Percentiles rank a stretch among this genome's conserved stretches.
Evolutionary conservation across 2,113 vertebrate genomes (phyloP).

Genomic region (Sisor rabdophorus): DNA sequence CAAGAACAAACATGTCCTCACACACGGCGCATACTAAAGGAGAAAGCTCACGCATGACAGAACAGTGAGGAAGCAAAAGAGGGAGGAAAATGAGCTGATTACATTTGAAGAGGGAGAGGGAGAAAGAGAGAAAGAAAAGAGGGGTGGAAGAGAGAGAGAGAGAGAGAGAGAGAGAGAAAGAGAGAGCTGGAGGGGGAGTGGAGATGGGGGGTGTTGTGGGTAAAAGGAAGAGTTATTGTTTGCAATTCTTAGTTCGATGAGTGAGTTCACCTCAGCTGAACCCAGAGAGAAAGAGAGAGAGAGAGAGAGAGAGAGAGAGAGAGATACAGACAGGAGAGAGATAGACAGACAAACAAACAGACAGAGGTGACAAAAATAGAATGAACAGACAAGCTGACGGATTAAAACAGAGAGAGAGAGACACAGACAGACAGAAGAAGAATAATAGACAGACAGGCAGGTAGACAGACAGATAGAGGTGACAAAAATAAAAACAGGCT

Average conservation of each 20-base stretch:
- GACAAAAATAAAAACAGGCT: too few relatives aligned
- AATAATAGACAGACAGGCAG: too few relatives aligned
- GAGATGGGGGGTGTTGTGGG: not conserved
- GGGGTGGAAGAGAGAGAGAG: not conserved
- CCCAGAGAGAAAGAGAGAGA: not conserved
- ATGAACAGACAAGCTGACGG: not conserved
- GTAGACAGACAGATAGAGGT: too few relatives aligned
- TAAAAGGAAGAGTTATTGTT: not conserved
- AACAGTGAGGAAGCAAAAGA: not conserved
- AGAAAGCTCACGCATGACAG: not conserved
- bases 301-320: not conserved
- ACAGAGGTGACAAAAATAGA: too few relatives aligned
- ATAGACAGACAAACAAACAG: not conserved
- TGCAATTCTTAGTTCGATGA: constrained; percentile 10
- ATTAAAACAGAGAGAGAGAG: not conserved
- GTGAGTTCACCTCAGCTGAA: constrained; percentile 14
- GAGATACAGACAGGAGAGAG: not conserved
- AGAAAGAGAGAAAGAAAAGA: constrained; percentile 7
- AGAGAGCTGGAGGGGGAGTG: not conserved
- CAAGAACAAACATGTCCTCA: not conserved
- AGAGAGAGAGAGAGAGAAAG: not conserved
- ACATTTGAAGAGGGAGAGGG: constrained; percentile 12
- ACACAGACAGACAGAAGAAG: too few relatives aligned
- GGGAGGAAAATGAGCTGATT: constrained; percentile 10
- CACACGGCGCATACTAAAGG: not conserved